Conservation (phyloP, 37 sponge, comb jelly and placozoan genomes). For the Ianthella basta region DNA sequence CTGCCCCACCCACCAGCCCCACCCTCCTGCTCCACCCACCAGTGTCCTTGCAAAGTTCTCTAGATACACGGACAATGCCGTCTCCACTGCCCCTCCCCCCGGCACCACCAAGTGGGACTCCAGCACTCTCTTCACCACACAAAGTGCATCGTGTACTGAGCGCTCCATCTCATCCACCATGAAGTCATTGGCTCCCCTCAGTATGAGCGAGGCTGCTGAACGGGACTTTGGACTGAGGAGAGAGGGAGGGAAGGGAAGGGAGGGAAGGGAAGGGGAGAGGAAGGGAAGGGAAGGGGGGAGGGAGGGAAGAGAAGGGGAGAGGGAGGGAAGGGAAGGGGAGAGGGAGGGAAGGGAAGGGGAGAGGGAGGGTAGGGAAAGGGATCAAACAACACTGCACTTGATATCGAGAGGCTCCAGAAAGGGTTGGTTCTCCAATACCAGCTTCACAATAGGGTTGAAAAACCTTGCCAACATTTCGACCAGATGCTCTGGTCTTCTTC, state of each 20-base stretch:
- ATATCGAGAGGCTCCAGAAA: no score
- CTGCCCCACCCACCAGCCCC: no score
- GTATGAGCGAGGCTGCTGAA: slow-evolving; percentile 90
- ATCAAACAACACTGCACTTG: background rate
- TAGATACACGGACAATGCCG: slow-evolving; percentile 97
- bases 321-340: background rate
- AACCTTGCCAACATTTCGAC: no score
- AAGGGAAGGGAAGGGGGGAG: background rate
- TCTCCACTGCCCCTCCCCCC: slow-evolving; percentile 98
- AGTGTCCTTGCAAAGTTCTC: slow-evolving; percentile 91
- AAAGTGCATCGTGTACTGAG: slow-evolving; percentile 96
- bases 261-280: no score
- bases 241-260: background rate
- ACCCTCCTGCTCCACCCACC: slow-evolving; percentile 41
- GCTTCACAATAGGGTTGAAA: no score
- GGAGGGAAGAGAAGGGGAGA: background rate
- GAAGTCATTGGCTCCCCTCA: slow-evolving; percentile 98
- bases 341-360: background rate
- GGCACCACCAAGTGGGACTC: slow-evolving; percentile 94
- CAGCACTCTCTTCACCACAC: slow-evolving; percentile 96
- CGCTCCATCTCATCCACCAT: slow-evolving; percentile 99
- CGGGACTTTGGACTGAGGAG: slow-evolving; percentile 71
- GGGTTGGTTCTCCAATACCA: no score
- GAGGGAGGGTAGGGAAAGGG: background rate
- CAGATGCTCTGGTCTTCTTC: no score